A percentile compares a stretch with the other conserved stretches of the same genome.
Conservation (phyloP, 2,113 vertebrate species). For the Elaphurus davidianus region DNA sequence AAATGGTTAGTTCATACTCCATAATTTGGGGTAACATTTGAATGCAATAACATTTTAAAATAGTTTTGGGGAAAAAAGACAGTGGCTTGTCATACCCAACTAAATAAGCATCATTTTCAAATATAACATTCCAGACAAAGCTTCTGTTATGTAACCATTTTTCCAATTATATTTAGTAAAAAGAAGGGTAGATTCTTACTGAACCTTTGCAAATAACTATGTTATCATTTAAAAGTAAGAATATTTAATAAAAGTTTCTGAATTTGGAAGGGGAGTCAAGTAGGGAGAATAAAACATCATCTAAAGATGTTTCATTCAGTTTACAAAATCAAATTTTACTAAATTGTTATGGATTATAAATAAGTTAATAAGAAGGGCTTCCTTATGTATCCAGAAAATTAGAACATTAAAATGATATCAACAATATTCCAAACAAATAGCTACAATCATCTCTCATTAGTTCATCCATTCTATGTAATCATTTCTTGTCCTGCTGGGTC, state of each 20-base stretch:
- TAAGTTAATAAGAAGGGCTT: background rate
- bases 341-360: background rate
- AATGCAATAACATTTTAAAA: slow-evolving; percentile 81
- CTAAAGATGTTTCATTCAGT: background rate
- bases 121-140: background rate
- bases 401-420: background rate
- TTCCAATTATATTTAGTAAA: background rate
- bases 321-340: slow-evolving; percentile 9
- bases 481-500: background rate
- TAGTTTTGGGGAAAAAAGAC: slow-evolving; percentile 63
- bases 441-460: background rate
- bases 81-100: background rate
- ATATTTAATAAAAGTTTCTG: background rate
- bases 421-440: background rate
- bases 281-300: background rate
- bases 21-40: slow-evolving; percentile 29
- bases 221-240: background rate
- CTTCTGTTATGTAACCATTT: background rate
- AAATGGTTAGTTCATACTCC: background rate
- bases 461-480: background rate
- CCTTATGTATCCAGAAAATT: background rate
- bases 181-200: background rate
- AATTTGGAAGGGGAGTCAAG: background rate
- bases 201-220: background rate
- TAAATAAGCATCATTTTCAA: slow-evolving; percentile 20